Percentiles rank a stretch among this genome's conserved stretches.
These are phyloP conservation scores for Globodera ellingtonae DNA, from an alignment of 1,140 invertebrate species.

Conservation along the genomic window DNA sequence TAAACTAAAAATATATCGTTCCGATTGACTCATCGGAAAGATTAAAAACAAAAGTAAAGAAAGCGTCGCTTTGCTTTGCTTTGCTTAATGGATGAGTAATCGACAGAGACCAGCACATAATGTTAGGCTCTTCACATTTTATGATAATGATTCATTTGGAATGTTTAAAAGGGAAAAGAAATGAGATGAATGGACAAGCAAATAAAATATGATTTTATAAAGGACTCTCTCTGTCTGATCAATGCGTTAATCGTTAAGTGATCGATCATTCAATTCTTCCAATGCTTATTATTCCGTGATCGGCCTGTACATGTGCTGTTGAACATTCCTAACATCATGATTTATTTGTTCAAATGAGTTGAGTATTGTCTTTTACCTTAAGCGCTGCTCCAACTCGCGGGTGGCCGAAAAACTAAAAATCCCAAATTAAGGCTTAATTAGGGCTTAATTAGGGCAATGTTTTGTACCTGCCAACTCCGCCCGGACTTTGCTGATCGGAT, in stretches of 20 bases:
- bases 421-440: not conserved
- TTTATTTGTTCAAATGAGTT: not conserved
- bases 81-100: not conserved
- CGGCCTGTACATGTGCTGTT: conserved; percentile 55
- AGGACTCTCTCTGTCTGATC: no score
- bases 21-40: not conserved
- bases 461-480: not conserved
- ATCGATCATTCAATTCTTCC: not conserved
- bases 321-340: conserved; percentile 29
- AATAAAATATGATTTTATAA: not conserved
- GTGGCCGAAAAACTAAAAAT: conserved; percentile 29
- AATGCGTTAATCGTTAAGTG: no score
- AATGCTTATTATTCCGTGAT: not conserved
- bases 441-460: not conserved
- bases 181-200: not conserved
- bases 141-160: not conserved
- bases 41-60: not conserved
- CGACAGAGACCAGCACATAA: not conserved
- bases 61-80: not conserved
- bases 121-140: not conserved
- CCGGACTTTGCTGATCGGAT: conserved; percentile 9
- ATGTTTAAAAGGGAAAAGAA: not conserved
- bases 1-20: not conserved
- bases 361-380: conserved; percentile 25
- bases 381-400: conserved; percentile 49